These are phyloP conservation scores for Pseudopodoces humilis DNA, from an alignment of 2,113 vertebrate species.

Conservation along the genomic window DNA sequence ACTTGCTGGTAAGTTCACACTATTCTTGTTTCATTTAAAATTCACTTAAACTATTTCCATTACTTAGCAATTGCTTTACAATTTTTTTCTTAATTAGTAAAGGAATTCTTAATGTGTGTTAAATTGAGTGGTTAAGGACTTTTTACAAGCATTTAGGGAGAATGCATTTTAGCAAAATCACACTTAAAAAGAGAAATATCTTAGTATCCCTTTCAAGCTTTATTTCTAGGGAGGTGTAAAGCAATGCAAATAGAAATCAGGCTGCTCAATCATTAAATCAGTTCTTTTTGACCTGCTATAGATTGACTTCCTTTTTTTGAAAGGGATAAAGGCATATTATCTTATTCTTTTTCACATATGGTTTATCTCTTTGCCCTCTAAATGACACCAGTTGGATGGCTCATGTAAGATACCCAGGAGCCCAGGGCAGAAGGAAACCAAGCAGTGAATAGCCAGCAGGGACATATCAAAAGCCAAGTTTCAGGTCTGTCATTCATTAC, in stretches of 20 bases:
- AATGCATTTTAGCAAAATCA: neutral
- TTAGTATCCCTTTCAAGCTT: neutral
- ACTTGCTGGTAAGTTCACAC: neutral
- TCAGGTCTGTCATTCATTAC: neutral
- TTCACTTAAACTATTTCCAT: neutral
- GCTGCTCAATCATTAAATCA: neutral
- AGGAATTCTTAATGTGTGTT: neutral
- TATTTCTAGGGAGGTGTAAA: neutral
- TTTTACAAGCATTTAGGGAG: neutral
- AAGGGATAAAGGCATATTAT: neutral
- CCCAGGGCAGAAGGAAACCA: constrained; percentile 19
- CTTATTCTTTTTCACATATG: constrained; percentile 37
- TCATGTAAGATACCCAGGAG: neutral
- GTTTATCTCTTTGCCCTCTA: constrained; percentile 48
- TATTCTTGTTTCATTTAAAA: neutral
- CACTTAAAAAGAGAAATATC: neutral
- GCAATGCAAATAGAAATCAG: neutral
- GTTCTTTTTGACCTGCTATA: neutral
- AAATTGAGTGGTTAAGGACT: neutral
- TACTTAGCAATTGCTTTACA: neutral
- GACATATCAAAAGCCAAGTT: constrained; percentile 32
- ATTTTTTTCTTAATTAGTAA: neutral
- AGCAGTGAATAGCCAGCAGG: neutral
- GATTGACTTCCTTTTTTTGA: neutral
- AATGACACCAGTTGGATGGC: neutral